phyloP scores from a whole-genome alignment of 1,140 invertebrate species.

The Drosophila miranda region DNA sequence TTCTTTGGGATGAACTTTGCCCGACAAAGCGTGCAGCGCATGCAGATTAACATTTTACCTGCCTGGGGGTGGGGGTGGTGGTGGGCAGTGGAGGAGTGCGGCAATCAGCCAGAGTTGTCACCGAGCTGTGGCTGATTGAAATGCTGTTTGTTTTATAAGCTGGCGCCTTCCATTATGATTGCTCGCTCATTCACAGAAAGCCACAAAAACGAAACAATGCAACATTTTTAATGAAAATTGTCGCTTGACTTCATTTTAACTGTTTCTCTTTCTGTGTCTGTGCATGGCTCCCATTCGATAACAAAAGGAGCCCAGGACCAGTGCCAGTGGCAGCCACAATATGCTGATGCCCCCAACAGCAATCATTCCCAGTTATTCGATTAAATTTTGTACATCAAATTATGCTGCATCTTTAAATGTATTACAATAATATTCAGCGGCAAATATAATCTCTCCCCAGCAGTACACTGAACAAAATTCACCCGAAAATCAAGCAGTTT shows the following conservation, averaged over 20 bases:
- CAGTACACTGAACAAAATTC: not conserved
- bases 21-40: conserved; percentile 76
- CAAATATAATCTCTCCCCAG: too few relatives aligned
- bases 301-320: conserved; percentile 21
- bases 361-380: conserved; percentile 22
- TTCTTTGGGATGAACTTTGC: conserved; percentile 62
- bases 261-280: conserved; percentile 45
- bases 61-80: conserved; percentile 10
- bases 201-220: conserved; percentile 73
- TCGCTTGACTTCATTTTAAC: conserved; percentile 79
- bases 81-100: conserved; percentile 20
- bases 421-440: not conserved
- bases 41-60: conserved; percentile 81
- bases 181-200: conserved; percentile 73
- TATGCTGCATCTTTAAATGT: not conserved
- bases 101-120: conserved; percentile 75
- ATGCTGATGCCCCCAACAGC: conserved; percentile 18
- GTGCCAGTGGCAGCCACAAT: conserved; percentile 19
- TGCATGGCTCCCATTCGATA: conserved; percentile 57
- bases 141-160: conserved; percentile 76
- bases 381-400: conserved; percentile 15
- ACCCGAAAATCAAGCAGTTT: not conserved
- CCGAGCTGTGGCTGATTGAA: conserved; percentile 74
- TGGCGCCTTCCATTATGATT: conserved; percentile 67
- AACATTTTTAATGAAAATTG: conserved; percentile 81